Evolutionary conservation across 2,113 vertebrate species (phyloP).

Genomic region (Bos indicus): DNA sequence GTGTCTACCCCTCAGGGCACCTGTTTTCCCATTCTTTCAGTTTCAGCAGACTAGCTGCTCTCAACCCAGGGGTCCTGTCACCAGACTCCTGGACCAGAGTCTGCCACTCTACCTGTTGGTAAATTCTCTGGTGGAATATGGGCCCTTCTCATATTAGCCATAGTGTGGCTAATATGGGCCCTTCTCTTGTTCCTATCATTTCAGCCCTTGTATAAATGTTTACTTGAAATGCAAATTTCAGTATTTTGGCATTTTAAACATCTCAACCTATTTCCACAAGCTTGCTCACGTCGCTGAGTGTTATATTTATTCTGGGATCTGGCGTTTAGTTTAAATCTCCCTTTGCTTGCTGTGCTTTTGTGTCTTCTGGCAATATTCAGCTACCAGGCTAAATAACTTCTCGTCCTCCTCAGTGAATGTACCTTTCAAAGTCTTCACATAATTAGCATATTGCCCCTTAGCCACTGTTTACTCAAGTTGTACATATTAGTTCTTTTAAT

Average conservation of each 20-base stretch:
- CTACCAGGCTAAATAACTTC: constrained; percentile 30
- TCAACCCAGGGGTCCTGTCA: neutral
- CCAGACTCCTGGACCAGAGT: neutral
- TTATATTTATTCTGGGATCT: constrained; percentile 53
- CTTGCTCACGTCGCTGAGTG: neutral
- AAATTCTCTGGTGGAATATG: neutral
- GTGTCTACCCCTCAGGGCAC: neutral
- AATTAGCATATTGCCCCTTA: constrained; percentile 50
- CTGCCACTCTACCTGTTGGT: neutral
- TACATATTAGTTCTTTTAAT: constrained; percentile 56
- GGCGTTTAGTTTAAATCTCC: constrained; percentile 48
- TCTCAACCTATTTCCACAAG: constrained; percentile 36
- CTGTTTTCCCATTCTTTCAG: neutral
- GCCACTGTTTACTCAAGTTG: constrained; percentile 54
- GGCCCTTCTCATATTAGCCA: neutral
- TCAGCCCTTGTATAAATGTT: constrained; percentile 6
- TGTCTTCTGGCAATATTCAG: constrained; percentile 55
- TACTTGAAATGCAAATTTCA: constrained; percentile 41
- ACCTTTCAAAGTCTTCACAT: constrained; percentile 44
- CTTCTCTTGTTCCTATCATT: neutral
- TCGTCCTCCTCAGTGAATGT: constrained; percentile 19
- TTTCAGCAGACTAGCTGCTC: neutral
- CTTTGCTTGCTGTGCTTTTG: constrained; percentile 42
- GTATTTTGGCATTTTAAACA: constrained; percentile 52
- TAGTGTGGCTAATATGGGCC: neutral